A percentile compares a stretch with the other conserved stretches of the same genome.
These are phyloP conservation scores for Apis dorsata DNA, from an alignment of 1,140 invertebrate genomes.

Conservation along the genomic window DNA sequence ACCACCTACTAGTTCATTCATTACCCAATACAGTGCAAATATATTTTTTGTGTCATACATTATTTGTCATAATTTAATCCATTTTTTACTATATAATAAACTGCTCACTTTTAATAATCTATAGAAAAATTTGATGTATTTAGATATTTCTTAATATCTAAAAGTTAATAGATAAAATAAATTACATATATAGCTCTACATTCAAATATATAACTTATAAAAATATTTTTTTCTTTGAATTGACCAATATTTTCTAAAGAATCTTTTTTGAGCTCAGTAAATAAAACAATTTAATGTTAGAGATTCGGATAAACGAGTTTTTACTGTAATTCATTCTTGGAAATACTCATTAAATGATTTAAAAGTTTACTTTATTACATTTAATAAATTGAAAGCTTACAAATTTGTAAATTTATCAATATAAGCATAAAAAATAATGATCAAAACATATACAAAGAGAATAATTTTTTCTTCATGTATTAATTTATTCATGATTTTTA, in stretches of 20 bases:
- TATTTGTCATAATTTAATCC: background rate
- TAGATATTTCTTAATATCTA: constrained; percentile 10
- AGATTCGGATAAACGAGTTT: constrained; percentile 46
- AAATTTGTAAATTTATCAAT: constrained; percentile 33
- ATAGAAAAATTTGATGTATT: constrained; percentile 30
- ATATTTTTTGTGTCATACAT: constrained; percentile 5
- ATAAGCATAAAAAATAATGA: constrained; percentile 8
- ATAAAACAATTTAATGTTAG: background rate
- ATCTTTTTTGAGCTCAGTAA: background rate
- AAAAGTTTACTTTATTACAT: constrained; percentile 15
- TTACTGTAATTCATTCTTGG: constrained; percentile 24
- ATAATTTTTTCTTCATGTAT: constrained; percentile 5
- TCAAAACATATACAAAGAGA: constrained; percentile 14
- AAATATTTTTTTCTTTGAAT: constrained; percentile 1
- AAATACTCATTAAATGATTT: constrained; percentile 24
- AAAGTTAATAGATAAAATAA: constrained; percentile 4
- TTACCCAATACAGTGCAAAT: background rate
- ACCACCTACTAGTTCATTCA: background rate
- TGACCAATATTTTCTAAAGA: background rate
- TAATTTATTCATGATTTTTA: constrained; percentile 3
- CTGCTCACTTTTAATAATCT: background rate
- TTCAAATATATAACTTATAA: background rate
- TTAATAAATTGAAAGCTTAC: constrained; percentile 18
- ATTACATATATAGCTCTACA: background rate
- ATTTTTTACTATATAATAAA: constrained; percentile 2